Evolutionary conservation across 2,888 invertebrate species (phyloP).

Genomic region (Pomacea canaliculata): DNA sequence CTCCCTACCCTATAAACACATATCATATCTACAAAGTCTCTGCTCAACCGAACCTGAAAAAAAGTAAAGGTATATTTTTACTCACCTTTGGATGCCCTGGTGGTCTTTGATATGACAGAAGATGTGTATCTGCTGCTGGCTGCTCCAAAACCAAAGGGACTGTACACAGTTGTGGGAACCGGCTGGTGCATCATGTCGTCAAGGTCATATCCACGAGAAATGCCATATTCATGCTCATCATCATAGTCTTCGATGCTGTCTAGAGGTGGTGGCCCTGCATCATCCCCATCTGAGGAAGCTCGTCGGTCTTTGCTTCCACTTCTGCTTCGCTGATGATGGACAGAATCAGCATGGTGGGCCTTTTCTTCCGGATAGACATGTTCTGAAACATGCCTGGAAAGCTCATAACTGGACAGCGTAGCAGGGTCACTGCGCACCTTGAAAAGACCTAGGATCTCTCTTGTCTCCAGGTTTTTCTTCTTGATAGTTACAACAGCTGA

Average conservation of each 20-base stretch:
- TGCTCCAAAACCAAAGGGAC: slow-evolving; percentile 27
- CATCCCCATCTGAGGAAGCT: background rate
- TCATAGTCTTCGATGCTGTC: slow-evolving; percentile 48
- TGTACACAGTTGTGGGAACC: slow-evolving; percentile 31
- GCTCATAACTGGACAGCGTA: slow-evolving; percentile 35
- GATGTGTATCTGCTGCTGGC: slow-evolving; percentile 18
- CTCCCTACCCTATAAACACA: too few relatives aligned
- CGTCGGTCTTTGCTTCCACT: background rate
- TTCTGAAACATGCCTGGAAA: slow-evolving; percentile 12
- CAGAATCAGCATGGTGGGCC: background rate
- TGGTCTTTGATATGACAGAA: slow-evolving; percentile 5
- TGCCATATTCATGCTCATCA: slow-evolving; percentile 51
- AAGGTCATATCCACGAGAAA: slow-evolving; percentile 55
- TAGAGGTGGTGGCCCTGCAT: slow-evolving; percentile 51
- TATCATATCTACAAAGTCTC: too few relatives aligned
- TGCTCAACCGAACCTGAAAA: too few relatives aligned
- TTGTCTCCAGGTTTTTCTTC: slow-evolving; percentile 47
- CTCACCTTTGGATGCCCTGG: slow-evolving; percentile 22
- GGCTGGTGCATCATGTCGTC: slow-evolving; percentile 46
- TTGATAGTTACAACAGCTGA: slow-evolving; percentile 45
- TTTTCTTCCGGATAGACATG: background rate
- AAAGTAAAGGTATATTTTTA: background rate
- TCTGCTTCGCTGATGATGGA: background rate
- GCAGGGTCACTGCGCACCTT: slow-evolving; percentile 49
- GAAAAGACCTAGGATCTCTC: slow-evolving; percentile 55